Evolutionary conservation across 2,113 vertebrate genomes (phyloP), one percentile per base, ranked within the genome.

Genomic region (Carettochelys insculpta): DNA sequence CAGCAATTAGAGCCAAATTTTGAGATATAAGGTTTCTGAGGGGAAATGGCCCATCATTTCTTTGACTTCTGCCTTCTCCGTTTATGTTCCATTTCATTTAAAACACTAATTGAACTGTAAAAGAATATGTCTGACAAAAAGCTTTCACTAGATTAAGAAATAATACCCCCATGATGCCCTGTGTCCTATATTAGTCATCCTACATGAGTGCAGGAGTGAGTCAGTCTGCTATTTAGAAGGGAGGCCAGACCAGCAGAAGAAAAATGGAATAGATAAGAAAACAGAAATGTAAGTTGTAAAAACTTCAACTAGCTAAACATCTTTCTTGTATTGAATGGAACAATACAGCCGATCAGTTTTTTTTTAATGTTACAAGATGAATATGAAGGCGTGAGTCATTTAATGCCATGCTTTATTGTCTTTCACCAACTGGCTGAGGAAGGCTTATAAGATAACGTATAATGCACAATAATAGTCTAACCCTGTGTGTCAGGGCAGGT

Each of bases 201-300:
- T 68, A 45, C 13, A 75, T 27, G 6, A 50, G 48, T 79, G 8
- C 31, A 80, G 41, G 6, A 91, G 50, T 87, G 31, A 87, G 19
- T 75, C 48, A 86, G 48, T 22, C 61, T 92, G 75, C 12, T 75
- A 45, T 54, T 17, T 80, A 75, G 61, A 80, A 75, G 88, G 82
- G 29, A 84, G 43, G 6, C 5, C 87, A 52, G 0, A 1, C 84
- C 22, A 3, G 8, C 38, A 91, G 13, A 2, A 93, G 88, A 31
- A 31, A n/a, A 85, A 82, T 47, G 79, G 89, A 58, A 87, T 82
- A 29, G 79, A 87, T 75, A 86, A 79, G 76, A 80, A 77, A 94
- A 56, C 1, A 47, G 29, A 76, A 86, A 54, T 19, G 53, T 83
- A 92, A 89, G 71, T 29, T 92, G 27, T 27, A 58, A 3, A 1